Conservation (phyloP, 2,113 vertebrate species). For the Leptosomus discolor region DNA sequence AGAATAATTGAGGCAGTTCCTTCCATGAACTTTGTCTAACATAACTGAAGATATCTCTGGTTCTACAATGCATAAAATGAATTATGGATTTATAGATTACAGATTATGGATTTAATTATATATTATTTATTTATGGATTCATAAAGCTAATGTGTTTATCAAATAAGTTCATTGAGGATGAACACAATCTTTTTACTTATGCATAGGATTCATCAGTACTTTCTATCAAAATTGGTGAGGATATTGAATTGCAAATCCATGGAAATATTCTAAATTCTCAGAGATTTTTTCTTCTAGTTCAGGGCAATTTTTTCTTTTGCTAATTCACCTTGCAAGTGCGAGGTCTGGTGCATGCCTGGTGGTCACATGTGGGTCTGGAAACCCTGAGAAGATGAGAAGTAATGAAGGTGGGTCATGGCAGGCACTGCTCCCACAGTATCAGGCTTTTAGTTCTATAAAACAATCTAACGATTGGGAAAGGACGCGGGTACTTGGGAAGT, state of each 20-base stretch:
- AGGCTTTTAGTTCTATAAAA: background rate
- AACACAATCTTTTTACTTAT: background rate
- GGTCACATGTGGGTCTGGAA: background rate
- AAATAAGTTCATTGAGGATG: background rate
- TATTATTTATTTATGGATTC: no score
- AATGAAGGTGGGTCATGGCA: background rate
- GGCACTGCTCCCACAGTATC: background rate
- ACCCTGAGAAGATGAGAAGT: background rate
- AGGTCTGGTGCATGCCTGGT: background rate
- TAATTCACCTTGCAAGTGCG: background rate
- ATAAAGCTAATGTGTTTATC: background rate
- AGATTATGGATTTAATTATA: no score
- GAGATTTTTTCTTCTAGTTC: background rate
- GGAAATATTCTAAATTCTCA: background rate
- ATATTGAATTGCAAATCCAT: background rate
- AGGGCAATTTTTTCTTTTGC: background rate
- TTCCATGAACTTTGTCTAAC: background rate
- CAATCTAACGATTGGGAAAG: background rate
- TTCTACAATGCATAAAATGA: background rate
- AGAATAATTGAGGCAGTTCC: background rate
- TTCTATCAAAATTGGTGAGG: background rate
- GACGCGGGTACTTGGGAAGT: rapidly evolving
- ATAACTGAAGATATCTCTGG: background rate
- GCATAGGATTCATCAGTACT: background rate
- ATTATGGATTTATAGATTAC: no score